These are phyloP conservation scores for Dolomedes plantarius DNA, from an alignment of 2,888 invertebrate genomes.

Conservation along the genomic window DNA sequence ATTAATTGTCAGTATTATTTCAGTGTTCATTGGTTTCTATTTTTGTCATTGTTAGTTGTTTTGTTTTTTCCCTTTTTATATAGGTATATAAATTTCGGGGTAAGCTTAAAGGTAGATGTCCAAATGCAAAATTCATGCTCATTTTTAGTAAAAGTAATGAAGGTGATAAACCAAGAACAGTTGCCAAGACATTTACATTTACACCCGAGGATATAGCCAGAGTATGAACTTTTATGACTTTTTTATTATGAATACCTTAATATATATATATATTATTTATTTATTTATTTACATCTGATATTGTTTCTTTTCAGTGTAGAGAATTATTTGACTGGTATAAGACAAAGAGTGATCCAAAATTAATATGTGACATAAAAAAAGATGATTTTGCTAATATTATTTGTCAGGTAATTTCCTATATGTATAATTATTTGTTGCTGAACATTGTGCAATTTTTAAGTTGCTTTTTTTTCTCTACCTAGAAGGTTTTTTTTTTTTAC, in stretches of 20 bases:
- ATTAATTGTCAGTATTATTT: too few relatives aligned
- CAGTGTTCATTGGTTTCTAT: too few relatives aligned
- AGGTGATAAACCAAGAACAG: constrained; percentile 45
- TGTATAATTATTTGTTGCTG: too few relatives aligned
- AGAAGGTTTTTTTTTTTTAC: too few relatives aligned
- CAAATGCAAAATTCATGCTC: constrained; percentile 42
- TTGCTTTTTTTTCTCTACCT: neutral
- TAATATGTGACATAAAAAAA: constrained; percentile 47
- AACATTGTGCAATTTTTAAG: too few relatives aligned
- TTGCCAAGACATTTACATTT: constrained; percentile 62
- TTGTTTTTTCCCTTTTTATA: too few relatives aligned
- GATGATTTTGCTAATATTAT: constrained; percentile 55
- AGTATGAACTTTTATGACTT: constrained; percentile 22
- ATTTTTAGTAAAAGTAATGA: constrained; percentile 52
- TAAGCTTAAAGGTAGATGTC: constrained; percentile 41
- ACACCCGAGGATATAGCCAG: constrained; percentile 22
- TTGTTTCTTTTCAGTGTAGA: constrained; percentile 33
- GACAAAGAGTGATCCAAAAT: constrained; percentile 44
- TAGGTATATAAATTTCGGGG: constrained; percentile 57
- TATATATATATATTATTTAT: neutral
- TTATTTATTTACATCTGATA: neutral
- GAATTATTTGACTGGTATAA: constrained; percentile 48
- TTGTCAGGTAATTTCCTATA: constrained; percentile 30
- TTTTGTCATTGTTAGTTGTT: too few relatives aligned
- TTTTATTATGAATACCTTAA: neutral